Evolutionary conservation across 2,888 invertebrate species (phyloP), one percentile per base, ranked within the genome.

Genomic region (Lasioglossum marginatum): DNA sequence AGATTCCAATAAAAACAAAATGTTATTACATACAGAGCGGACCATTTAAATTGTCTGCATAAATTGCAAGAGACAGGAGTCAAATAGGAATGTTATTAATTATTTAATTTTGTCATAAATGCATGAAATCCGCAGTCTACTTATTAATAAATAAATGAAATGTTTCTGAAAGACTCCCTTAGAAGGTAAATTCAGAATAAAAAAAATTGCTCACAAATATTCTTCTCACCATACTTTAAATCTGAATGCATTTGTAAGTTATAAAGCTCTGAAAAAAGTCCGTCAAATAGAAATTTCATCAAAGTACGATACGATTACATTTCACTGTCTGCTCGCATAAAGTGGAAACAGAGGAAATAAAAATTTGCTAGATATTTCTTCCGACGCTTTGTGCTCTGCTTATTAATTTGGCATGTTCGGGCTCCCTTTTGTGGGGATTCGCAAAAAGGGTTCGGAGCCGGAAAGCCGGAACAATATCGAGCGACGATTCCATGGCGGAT

Each of bases 401-500:
- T 60, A 60, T 60, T 60, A 31, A 60, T 60, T 60, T 16, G 14
- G 27, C 27, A 31, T 2, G 12, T 27, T 27, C 60, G 14, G 14
- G 27, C 34, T 23, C 68, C 23, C 16, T 5, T 43, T 40, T 43
- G 19, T 31, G 8, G 19, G 31, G 31, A 14, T 19, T 43, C 60
- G 40, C 48, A 16, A 48, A 34, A 77, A 48, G 48, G 66, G 40
- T 68, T 37, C 37, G 68, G n/a, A 34, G 23, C 19, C 68, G 8
- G 37, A 68, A 68, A 43, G 43, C 43, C 14, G 43, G 48, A 77
- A 68, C 37, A 68, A 66, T 66, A 66, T 66, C 66, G 34, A 40
- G 48, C 52, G 19, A 4, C 23, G 31, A 34, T 48, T 27, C 68
- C 37, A 16, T 45, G 68, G 37, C n/a, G 37, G n/a, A 23, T 75